Percentiles rank a stretch among this genome's conserved stretches.
Evolutionary conservation across 53 echinoderm and acorn worm genomes (phyloP).

Genomic region (Zoroaster sp.): DNA sequence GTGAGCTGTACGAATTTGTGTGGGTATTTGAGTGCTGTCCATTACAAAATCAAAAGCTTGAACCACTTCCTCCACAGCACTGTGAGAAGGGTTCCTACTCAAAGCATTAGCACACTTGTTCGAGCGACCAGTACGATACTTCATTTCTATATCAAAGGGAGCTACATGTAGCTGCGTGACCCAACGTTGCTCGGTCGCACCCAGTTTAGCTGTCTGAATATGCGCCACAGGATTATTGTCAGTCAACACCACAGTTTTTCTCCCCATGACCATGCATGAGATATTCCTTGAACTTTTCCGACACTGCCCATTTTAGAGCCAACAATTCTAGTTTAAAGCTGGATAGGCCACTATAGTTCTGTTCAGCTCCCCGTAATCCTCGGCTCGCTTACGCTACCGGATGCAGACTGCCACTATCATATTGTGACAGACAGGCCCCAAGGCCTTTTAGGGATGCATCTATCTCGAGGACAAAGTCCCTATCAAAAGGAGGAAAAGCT

Average conservation of each 20-base stretch:
- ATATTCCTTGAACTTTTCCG: conserved; percentile 53
- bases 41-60: not conserved
- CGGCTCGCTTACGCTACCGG: conserved; percentile 18
- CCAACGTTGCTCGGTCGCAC: conserved; percentile 70
- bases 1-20: not conserved
- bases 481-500: conserved; percentile 3
- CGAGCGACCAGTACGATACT: conserved; percentile 41
- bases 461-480: conserved; percentile 9
- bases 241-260: conserved; percentile 34
- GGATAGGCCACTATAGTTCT: not conserved
- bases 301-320: conserved; percentile 30
- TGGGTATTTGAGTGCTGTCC: not conserved
- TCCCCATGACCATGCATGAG: not conserved
- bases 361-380: not conserved
- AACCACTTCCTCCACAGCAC: not conserved
- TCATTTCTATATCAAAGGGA: conserved; percentile 54
- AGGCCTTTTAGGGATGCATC: conserved; percentile 27
- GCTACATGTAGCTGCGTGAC: conserved; percentile 62
- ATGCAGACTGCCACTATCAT: not conserved
- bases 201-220: conserved; percentile 53
- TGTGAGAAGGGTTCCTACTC: not conserved
- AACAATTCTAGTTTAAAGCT: conserved; percentile 9
- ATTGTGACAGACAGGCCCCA: conserved; percentile 6
- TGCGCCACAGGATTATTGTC: conserved; percentile 57
- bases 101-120: conserved; percentile 43